Base-by-base conservation (phyloP, 1,140 invertebrate genomes). In the Drosophila varians region DNA sequence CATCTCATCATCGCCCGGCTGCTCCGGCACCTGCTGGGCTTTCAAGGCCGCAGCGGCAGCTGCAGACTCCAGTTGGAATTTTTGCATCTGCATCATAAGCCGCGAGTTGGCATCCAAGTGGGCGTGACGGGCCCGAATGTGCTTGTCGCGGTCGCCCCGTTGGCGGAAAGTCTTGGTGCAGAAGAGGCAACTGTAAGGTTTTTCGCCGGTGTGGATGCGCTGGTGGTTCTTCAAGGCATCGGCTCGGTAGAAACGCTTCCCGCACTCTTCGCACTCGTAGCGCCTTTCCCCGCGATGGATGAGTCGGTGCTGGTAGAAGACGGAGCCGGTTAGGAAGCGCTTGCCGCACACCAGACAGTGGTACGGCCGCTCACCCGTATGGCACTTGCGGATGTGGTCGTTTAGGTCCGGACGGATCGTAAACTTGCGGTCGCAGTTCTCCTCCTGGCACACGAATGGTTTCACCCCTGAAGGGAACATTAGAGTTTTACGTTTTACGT, bases 251-350 rank as follows among this genome's bases (percentile, higher is more conserved):
- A 94, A 94, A 3, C 93, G 84, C 80, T 93, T 94, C 5, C 92
- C 91, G 40, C 93, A 94, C 56, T 95, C 93, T 51, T 94, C 93
- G 77, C 96, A 96, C 65, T 93, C 94, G 84, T 96, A 96, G 18
- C 96, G 94, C 42, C 95, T 91, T 90, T 97, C 96, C 0, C 96
- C 96, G 0, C 95, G 96, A 84, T 97, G 96, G 36, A 95, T 96
- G 1, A 95, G 91, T 71, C 95, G 92, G 91, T 96, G 94, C 68
- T 95, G 95, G 53, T 95, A 94, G 46, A 94, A 94, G 11, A 95
- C 94, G 4, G 94, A 95, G 0, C 94, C 95, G 3, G 95, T 95
- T 0, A 95, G 92, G 71, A 96, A 96, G 12, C 93, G 93, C 79
- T 96, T 96, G 25, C 93, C 93, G 76, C 95, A 96, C 5, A 95